These are phyloP conservation scores for Pelobates fuscus DNA, from an alignment of 2,113 vertebrate genomes.

Conservation along the genomic window DNA sequence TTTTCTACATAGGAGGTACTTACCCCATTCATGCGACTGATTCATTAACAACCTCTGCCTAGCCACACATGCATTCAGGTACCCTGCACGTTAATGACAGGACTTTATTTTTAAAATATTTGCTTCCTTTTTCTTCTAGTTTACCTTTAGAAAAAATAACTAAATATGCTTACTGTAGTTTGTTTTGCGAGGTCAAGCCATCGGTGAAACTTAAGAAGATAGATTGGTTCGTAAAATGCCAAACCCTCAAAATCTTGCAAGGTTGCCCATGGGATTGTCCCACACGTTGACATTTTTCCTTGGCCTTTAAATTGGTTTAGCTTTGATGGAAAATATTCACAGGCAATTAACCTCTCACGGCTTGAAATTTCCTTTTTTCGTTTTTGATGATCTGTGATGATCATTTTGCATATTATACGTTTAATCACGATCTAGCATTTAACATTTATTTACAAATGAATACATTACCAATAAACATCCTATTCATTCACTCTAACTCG, in stretches of 20 bases:
- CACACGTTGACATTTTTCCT: conserved; percentile 25
- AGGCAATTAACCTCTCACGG: conserved; percentile 28
- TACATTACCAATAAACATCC: conserved; percentile 18
- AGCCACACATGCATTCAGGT: no score
- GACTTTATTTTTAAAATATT: no score
- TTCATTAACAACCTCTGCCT: no score
- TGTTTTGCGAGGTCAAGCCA: conserved; percentile 3
- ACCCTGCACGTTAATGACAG: no score
- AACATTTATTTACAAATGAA: conserved; percentile 37
- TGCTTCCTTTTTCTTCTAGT: no score
- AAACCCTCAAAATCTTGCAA: conserved; percentile 10
- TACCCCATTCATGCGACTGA: no score
- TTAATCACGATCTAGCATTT: conserved; percentile 2
- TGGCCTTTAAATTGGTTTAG: background rate
- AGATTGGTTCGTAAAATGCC: conserved; percentile 23
- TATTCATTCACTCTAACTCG: background rate
- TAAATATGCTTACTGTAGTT: background rate
- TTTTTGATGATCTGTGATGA: background rate
- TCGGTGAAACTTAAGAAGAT: conserved; percentile 14
- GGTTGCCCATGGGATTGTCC: background rate
- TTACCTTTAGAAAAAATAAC: no score
- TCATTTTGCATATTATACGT: conserved; percentile 13
- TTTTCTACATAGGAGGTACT: no score
- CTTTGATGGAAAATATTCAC: conserved; percentile 34
- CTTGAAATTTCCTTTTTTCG: background rate